phyloP scores from a whole-genome alignment of 2,113 vertebrate species.

The Reinhardtius hippoglossoides region DNA sequence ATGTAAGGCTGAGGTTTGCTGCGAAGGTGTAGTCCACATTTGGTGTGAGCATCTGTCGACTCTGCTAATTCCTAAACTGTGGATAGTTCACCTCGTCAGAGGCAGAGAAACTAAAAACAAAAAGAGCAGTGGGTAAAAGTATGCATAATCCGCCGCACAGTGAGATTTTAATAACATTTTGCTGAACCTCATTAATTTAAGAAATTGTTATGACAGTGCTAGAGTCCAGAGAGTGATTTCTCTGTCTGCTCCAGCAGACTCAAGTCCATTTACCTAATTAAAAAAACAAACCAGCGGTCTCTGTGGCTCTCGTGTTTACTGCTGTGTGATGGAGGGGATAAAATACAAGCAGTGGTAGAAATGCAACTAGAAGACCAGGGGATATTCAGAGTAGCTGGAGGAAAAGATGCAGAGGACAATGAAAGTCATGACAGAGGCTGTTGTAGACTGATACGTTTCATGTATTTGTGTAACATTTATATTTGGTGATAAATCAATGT shows the following conservation, averaged over 20 bases:
- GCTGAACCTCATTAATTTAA: constrained; percentile 63
- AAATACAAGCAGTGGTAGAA: constrained; percentile 50
- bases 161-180: constrained; percentile 67
- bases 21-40: constrained; percentile 14
- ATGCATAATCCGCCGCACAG: constrained; percentile 18
- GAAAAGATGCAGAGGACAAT: constrained; percentile 44
- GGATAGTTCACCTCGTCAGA: constrained; percentile 41
- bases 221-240: constrained; percentile 68
- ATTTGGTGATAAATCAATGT: background rate
- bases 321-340: constrained; percentile 56
- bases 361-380: constrained; percentile 46
- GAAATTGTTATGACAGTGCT: constrained; percentile 61
- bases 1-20: constrained; percentile 39
- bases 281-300: constrained; percentile 61
- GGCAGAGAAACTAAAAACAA: constrained; percentile 23
- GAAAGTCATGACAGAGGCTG: background rate
- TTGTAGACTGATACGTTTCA: background rate
- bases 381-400: constrained; percentile 24
- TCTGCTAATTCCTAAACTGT: constrained; percentile 35
- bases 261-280: constrained; percentile 77
- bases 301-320: constrained; percentile 58
- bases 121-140: constrained; percentile 33
- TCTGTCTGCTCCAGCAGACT: constrained; percentile 69
- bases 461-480: background rate
- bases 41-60: constrained; percentile 25